A percentile compares a stretch with the other conserved stretches of the same genome.
Evolutionary conservation across 2,113 vertebrate species (phyloP).

Genomic region (Catharus minimus): DNA sequence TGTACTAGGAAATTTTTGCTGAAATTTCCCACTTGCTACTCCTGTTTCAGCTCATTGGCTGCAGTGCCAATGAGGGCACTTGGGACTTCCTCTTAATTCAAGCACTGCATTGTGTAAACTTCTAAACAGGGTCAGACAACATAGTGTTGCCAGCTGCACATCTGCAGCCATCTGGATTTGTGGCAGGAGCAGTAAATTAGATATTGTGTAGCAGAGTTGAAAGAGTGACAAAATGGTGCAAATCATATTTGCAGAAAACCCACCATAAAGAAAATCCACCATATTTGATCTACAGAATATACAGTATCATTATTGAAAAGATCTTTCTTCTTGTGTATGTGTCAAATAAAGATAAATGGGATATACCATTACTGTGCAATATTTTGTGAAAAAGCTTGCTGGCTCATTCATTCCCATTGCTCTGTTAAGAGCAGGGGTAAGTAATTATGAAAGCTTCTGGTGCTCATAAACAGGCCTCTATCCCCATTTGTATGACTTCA

Average conservation of each 20-base stretch:
- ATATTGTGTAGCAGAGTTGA: constrained; percentile 6
- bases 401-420: not conserved
- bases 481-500: not conserved
- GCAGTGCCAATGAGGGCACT: constrained; percentile 44
- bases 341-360: not conserved
- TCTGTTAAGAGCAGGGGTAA: not conserved
- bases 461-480: not conserved
- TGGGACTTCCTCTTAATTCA: constrained; percentile 61
- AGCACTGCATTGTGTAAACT: constrained; percentile 57
- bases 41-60: constrained; percentile 43
- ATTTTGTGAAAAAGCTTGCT: not conserved
- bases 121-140: constrained; percentile 58
- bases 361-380: not conserved
- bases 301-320: not conserved
- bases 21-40: constrained; percentile 41
- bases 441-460: not conserved
- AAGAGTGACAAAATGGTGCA: not conserved
- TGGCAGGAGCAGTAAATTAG: constrained; percentile 42
- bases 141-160: constrained; percentile 62
- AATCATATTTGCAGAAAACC: constrained; percentile 43
- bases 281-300: not conserved
- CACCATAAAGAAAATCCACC: not conserved
- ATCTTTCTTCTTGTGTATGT: not conserved
- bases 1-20: constrained; percentile 47
- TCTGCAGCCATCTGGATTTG: constrained; percentile 58